These are phyloP conservation scores for Silurus lanzhouensis DNA, from an alignment of 2,797 vertebrate genomes.

Conservation along the genomic window DNA sequence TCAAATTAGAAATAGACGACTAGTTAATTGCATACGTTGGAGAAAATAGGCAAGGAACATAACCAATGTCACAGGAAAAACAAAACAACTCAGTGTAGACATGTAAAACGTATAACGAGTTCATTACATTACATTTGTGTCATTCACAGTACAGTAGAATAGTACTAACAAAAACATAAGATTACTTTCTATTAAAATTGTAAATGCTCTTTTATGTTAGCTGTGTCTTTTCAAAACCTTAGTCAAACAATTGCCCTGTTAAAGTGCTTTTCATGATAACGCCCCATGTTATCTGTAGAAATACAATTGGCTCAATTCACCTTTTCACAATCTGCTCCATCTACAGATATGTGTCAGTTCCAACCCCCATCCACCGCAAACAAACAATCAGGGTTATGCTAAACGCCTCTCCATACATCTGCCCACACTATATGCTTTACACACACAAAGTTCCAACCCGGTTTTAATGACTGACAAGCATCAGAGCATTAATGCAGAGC, in stretches of 20 bases:
- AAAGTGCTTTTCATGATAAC: slow-evolving; percentile 23
- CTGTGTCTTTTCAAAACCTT: neutral
- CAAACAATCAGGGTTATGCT: neutral
- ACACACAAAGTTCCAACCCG: slow-evolving; percentile 12
- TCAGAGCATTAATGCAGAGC: slow-evolving; percentile 7
- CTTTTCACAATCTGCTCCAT: slow-evolving; percentile 17
- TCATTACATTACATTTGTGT: no score
- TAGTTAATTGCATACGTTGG: neutral
- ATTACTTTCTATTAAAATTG: neutral
- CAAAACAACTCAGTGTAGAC: neutral
- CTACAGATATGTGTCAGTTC: slow-evolving; percentile 23
- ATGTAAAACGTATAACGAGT: neutral
- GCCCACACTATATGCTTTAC: slow-evolving; percentile 9
- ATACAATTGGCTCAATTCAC: slow-evolving; percentile 27
- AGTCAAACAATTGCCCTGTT: slow-evolving; percentile 21
- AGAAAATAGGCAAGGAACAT: slow-evolving; percentile 12
- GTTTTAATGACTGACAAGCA: neutral
- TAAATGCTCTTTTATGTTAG: neutral
- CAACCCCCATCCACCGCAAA: neutral
- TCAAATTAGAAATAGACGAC: slow-evolving; percentile 25
- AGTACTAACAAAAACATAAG: neutral
- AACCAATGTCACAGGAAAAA: neutral
- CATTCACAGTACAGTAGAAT: neutral
- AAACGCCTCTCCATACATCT: slow-evolving; percentile 15
- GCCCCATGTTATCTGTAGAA: slow-evolving; percentile 25